Percentiles rank a stretch among this genome's conserved stretches.
Evolutionary conservation across 2,113 vertebrate species (phyloP).

Genomic region (Carlito syrichta): DNA sequence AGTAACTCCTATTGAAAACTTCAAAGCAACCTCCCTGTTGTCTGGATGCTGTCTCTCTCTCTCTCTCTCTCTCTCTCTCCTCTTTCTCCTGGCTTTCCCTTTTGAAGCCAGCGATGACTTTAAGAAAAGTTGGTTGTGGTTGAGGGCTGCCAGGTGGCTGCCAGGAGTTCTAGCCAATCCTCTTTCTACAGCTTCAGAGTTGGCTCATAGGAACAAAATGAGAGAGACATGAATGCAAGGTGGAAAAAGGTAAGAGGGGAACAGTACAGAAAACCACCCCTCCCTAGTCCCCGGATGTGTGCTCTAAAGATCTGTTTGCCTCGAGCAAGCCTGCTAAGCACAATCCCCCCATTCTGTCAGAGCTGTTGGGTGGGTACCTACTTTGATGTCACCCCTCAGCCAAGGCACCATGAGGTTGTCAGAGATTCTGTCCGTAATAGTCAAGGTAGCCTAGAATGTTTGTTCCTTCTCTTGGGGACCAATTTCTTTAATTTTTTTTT

Average conservation of each 20-base stretch:
- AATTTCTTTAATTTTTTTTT: background rate
- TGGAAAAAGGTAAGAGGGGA: background rate
- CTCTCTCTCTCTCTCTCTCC: background rate
- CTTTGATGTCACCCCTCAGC: background rate
- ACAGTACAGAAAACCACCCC: background rate
- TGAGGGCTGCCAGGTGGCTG: background rate
- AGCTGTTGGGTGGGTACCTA: background rate
- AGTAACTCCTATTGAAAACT: background rate
- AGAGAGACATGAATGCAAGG: background rate
- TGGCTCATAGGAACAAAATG: background rate
- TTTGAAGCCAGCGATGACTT: conserved; percentile 25
- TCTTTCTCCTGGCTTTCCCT: background rate
- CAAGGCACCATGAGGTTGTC: background rate
- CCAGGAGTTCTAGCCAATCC: background rate
- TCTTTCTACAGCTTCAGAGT: conserved; percentile 44
- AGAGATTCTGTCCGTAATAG: conserved; percentile 34
- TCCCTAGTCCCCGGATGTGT: background rate
- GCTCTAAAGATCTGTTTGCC: background rate
- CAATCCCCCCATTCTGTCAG: background rate
- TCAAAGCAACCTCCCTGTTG: background rate
- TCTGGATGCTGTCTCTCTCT: background rate
- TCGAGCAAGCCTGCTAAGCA: background rate
- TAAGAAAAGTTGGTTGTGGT: conserved; percentile 30
- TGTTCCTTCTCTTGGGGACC: background rate
- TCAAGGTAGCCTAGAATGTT: conserved; percentile 36